Conservation (phyloP, 23 tunicate genomes). For the Halocynthia roretzi region DNA sequence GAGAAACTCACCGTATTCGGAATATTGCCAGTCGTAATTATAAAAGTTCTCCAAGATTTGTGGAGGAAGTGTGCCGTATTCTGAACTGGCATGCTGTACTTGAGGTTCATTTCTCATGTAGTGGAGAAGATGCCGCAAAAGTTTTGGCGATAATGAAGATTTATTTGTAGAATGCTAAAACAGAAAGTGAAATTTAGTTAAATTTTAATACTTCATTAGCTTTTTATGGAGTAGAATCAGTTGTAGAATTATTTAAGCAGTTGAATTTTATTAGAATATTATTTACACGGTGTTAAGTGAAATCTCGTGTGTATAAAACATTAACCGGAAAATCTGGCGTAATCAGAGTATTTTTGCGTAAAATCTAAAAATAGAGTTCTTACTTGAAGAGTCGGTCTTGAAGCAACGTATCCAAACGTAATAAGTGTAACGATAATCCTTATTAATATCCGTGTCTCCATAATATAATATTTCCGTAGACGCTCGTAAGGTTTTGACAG, state of each 20-base stretch:
- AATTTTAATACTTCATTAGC: too few species aligned
- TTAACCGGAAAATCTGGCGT: too few species aligned
- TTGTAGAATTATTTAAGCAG: too few species aligned
- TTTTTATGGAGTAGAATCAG: too few species aligned
- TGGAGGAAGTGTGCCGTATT: conserved; percentile 12
- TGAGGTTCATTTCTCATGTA: conserved; percentile 2
- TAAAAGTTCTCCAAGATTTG: not conserved
- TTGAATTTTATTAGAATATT: too few species aligned
- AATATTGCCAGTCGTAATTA: conserved; percentile 24
- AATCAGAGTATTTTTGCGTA: too few species aligned
- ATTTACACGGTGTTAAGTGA: too few species aligned
- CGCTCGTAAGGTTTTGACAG: conserved; percentile 7
- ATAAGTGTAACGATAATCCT: conserved; percentile 1
- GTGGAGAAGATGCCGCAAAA: conserved; percentile 12
- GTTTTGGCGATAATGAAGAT: conserved; percentile 12
- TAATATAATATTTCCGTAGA: not conserved
- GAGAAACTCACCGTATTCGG: too few species aligned
- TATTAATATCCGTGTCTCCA: conserved; percentile 5
- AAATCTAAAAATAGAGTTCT: not conserved
- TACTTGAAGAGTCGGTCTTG: conserved; percentile 11
- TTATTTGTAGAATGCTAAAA: not conserved
- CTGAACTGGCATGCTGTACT: not conserved
- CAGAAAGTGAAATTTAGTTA: too few species aligned
- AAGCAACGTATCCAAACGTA: conserved; percentile 6
- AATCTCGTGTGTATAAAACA: too few species aligned